These are phyloP conservation scores for Hololepta plana DNA, from an alignment of 2,888 invertebrate species.

Conservation along the genomic window DNA sequence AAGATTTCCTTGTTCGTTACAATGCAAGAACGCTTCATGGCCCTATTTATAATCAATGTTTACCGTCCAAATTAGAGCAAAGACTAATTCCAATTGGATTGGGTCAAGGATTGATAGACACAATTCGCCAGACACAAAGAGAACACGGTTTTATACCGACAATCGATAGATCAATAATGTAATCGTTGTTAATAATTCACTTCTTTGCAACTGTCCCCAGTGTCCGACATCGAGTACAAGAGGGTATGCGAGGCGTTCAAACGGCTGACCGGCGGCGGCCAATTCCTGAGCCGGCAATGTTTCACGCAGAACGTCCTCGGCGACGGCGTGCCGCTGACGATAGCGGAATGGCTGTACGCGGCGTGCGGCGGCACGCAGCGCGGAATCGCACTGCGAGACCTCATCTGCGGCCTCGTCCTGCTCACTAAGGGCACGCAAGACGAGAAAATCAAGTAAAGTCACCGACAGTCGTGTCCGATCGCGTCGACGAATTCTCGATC, in stretches of 20 bases:
- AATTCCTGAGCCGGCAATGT: conserved; percentile 50
- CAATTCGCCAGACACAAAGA: too few relatives aligned
- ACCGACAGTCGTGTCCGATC: background rate
- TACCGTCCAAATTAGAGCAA: too few relatives aligned
- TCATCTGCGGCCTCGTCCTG: conserved; percentile 70
- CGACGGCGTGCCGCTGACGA: conserved; percentile 64
- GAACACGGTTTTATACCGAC: too few relatives aligned
- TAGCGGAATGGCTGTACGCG: conserved; percentile 66
- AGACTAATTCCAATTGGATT: too few relatives aligned
- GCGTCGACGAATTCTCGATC: background rate
- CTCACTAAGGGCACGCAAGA: conserved; percentile 70
- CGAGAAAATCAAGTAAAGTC: conserved; percentile 60
- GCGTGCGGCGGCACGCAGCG: conserved; percentile 72
- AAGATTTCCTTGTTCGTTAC: too few relatives aligned
- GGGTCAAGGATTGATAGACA: too few relatives aligned
- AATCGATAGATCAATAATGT: too few relatives aligned
- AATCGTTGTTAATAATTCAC: too few relatives aligned
- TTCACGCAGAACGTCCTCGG: conserved; percentile 76
- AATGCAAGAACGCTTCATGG: too few relatives aligned
- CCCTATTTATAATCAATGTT: too few relatives aligned
- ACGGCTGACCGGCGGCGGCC: conserved; percentile 54
- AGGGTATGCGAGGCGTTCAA: conserved; percentile 78
- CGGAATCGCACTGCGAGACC: conserved; percentile 67
- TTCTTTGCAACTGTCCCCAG: too few relatives aligned
- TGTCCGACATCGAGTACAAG: conserved; percentile 66